Evolutionary conservation across 2,888 invertebrate species (phyloP).

Genomic region (Leptinotarsa haldemani): DNA sequence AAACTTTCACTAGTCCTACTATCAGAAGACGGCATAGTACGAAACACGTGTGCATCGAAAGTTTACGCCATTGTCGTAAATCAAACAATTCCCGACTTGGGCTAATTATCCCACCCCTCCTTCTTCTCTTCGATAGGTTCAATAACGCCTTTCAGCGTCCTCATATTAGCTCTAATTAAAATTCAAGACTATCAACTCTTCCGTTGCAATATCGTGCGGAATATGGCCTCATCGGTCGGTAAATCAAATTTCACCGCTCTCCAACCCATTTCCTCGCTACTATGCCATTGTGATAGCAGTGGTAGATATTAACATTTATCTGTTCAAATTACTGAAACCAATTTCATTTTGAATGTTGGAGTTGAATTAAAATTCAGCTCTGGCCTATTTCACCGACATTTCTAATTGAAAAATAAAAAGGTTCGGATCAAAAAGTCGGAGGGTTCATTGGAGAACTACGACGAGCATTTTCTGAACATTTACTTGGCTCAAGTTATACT

Average conservation of each 20-base stretch:
- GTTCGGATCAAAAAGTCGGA: not conserved
- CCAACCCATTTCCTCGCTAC: constrained; percentile 57
- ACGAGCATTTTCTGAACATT: no score
- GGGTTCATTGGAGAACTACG: not conserved
- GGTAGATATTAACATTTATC: constrained; percentile 46
- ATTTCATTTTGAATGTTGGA: constrained; percentile 53
- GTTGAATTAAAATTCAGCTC: constrained; percentile 54
- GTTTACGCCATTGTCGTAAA: constrained; percentile 32
- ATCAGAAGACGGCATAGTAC: constrained; percentile 29
- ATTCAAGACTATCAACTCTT: constrained; percentile 56
- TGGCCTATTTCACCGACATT: constrained; percentile 43
- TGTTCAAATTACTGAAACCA: constrained; percentile 57
- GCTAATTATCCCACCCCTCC: constrained; percentile 27
- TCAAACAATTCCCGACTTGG: constrained; percentile 29
- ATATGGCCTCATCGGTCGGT: constrained; percentile 47
- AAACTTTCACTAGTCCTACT: constrained; percentile 35
- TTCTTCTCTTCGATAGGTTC: constrained; percentile 34
- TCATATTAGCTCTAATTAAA: constrained; percentile 61
- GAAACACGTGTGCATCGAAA: constrained; percentile 42
- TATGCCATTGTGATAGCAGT: constrained; percentile 42
- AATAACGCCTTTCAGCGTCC: constrained; percentile 33
- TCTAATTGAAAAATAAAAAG: constrained; percentile 40
- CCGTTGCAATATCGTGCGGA: constrained; percentile 12
- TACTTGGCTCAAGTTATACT: no score
- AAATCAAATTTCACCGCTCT: constrained; percentile 61